A percentile compares a stretch with the other conserved stretches of the same genome.
phyloP scores from a whole-genome alignment of 2,888 invertebrate species.

The Metalampra italica region DNA sequence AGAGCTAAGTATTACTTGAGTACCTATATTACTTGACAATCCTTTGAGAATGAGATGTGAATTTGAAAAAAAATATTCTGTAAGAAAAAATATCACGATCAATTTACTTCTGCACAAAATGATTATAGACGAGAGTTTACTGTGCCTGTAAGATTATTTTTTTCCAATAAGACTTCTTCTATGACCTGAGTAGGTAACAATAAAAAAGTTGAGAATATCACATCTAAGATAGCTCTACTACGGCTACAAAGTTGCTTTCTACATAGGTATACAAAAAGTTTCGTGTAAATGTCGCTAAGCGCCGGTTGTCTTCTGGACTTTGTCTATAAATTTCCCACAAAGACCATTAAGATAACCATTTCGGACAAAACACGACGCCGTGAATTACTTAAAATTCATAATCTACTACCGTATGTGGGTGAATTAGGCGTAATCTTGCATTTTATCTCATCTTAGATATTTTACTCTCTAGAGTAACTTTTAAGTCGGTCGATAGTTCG shows the following conservation, averaged over 20 bases:
- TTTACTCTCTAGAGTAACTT: constrained; percentile 12
- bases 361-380: constrained; percentile 40
- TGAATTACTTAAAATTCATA: constrained; percentile 55
- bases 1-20: constrained; percentile 9
- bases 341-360: constrained; percentile 55
- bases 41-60: not conserved
- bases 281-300: constrained; percentile 4
- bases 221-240: not conserved
- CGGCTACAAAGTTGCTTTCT: too few relatives aligned
- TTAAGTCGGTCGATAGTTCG: too few relatives aligned
- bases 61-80: not conserved
- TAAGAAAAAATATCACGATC: too few relatives aligned
- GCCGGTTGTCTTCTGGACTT: constrained; percentile 9
- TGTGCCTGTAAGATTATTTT: too few relatives aligned
- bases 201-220: not conserved
- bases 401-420: constrained; percentile 59
- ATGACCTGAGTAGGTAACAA: not conserved
- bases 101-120: too few relatives aligned
- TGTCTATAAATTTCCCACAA: constrained; percentile 12
- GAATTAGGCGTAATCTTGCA: constrained; percentile 46
- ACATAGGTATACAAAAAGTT: not conserved
- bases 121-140: too few relatives aligned
- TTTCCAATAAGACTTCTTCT: too few relatives aligned
- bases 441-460: constrained; percentile 49
- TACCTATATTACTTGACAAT: too few relatives aligned